Evolutionary conservation across 2,113 vertebrate species (phyloP), one percentile per base, ranked within the genome.

Genomic region (Leucosticte australis): DNA sequence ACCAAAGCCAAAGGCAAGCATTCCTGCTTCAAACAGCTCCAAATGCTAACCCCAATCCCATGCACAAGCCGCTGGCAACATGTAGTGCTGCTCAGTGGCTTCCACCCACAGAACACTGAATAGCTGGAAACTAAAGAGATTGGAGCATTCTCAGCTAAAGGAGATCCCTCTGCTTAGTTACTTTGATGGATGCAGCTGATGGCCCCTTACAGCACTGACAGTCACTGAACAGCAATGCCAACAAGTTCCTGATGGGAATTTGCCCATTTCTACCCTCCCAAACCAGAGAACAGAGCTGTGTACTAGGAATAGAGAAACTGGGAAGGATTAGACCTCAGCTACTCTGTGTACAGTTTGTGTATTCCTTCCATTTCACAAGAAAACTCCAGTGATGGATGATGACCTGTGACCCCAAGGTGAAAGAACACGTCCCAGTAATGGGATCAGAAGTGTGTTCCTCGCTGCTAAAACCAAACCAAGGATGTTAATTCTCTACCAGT

Each of bases 141-240:
- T 3, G 6, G 19, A 59, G 89, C 15, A 10, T 44, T 80, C 47
- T 49, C 30, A 80, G 63, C 18, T 74, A 50, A 9, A 74, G 55
- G 46, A 83, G 33, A 69, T 55, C 28, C 21, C 37, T 73, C 56
- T 0, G 3, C 21, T 80, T 37, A 39, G 49, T 53, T 22, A 53
- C 19, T 57, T 69, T 24, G 64, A 65, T 16, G 71, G 56, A 56
- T 33, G n/a, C 13, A 50, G 19, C 15, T 65, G 68, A 47, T 39
- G 15, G 33, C 3, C 62, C 46, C 1, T 0, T 0, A 1, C 23
- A 44, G 50, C 37, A 44, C 3, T 33, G 63, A 37, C 21, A 31
- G 11, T 3, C 35, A 39, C 9, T 52, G 62, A 71, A 76, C 24
- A 70, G 28, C 50, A 63, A 52, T 7, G 14, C 6, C 55, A 81